These are phyloP conservation scores for Parazoanthus swiftii DNA, from an alignment of 92 coral and sea anemone genomes.

Conservation along the genomic window DNA sequence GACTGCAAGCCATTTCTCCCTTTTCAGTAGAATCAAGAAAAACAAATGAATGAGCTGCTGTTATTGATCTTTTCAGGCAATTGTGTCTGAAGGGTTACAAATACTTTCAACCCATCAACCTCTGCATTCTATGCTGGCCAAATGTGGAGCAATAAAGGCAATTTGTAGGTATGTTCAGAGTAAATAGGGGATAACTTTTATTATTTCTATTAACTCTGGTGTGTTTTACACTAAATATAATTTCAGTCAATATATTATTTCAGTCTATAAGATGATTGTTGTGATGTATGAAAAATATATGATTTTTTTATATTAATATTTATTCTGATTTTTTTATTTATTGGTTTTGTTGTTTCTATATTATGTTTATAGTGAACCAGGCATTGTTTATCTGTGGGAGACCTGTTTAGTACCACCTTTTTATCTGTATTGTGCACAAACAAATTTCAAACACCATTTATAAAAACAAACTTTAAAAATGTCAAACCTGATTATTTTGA, in stretches of 20 bases:
- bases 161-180: constrained; percentile 72
- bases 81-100: constrained; percentile 87
- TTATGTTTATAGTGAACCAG: neutral
- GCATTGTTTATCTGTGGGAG: neutral
- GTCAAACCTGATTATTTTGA: too few species aligned
- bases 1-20: too few species aligned
- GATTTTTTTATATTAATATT: too few species aligned
- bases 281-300: too few species aligned
- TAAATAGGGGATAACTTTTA: too few species aligned
- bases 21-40: too few species aligned
- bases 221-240: neutral
- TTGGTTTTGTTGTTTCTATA: too few species aligned
- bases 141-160: constrained; percentile 97
- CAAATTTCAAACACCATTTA: too few species aligned
- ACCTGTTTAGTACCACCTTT: neutral
- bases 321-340: too few species aligned
- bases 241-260: neutral
- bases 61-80: constrained; percentile 44
- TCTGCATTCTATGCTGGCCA: constrained; percentile 83
- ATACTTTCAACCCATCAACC: constrained; percentile 88
- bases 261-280: too few species aligned
- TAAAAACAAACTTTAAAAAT: too few species aligned
- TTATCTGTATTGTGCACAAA: neutral
- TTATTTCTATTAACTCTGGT: constrained; percentile 42
- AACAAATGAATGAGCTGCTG: neutral